A percentile compares a stretch with the other conserved stretches of the same genome.
Conservation (phyloP, 2,888 invertebrate species). For the Sycophila texana region DNA sequence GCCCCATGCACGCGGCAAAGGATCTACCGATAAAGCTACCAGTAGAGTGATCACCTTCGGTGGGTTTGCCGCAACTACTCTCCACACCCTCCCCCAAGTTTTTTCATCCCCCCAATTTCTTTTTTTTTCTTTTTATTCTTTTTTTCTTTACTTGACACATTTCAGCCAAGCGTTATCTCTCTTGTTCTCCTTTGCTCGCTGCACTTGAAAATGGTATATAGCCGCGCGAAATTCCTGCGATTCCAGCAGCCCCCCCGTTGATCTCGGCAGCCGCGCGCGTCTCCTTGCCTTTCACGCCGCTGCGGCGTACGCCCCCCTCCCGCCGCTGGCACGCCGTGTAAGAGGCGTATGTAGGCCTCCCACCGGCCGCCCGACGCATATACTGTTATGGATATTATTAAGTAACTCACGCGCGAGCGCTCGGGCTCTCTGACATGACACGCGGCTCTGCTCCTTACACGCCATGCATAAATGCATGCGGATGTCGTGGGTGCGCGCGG, state of each 20-base stretch:
- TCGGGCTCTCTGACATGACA: conserved; percentile 34
- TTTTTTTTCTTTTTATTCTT: not conserved
- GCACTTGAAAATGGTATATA: too few species aligned
- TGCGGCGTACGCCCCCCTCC: not conserved
- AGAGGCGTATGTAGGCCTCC: conserved; percentile 28
- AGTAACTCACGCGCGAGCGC: conserved; percentile 66
- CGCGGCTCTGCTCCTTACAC: conserved; percentile 11
- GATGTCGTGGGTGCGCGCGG: not conserved
- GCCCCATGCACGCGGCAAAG: not conserved
- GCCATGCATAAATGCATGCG: not conserved
- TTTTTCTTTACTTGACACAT: not conserved
- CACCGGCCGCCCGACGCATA: conserved; percentile 47
- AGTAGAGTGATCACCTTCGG: not conserved
- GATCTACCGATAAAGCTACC: not conserved
- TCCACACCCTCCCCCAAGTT: too few species aligned
- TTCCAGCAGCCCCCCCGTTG: conserved; percentile 36
- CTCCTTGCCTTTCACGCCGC: conserved; percentile 49
- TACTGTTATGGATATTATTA: conserved; percentile 72
- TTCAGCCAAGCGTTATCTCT: too few species aligned
- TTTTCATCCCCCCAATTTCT: too few species aligned
- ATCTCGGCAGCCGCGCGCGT: not conserved
- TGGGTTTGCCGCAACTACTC: not conserved
- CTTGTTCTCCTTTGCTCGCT: not conserved
- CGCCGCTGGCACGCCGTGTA: conserved; percentile 46
- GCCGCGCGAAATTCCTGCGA: conserved; percentile 1